Evolutionary conservation across 2,888 invertebrate species (phyloP), one percentile per base, ranked within the genome.

Genomic region (Entomobrya proxima): DNA sequence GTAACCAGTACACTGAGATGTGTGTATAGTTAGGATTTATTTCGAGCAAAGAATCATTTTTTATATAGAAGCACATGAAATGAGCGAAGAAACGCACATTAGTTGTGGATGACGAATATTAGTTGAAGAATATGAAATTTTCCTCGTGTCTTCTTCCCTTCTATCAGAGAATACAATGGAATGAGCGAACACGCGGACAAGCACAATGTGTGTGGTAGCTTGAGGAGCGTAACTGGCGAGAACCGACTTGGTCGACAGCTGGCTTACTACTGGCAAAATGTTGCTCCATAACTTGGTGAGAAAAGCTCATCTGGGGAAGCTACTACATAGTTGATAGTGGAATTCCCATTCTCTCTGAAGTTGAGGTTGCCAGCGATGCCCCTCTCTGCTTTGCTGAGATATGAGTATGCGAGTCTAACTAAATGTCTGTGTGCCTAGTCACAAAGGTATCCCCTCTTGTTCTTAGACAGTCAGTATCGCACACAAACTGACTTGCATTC

Each of bases 251-350:
- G 85, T 35, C 85, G 85, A 79, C 85, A 79, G 85, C 78, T 79
- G 74, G 79, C 61, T 85, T 85, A 85, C 85, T 85, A 85, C 85
- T 85, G 79, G 75, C 79, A 74, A 72, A 85, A 79, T 58, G 78
- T 79, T 74, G 79, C 79, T 72, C 21, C 11, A 24, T 37, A 37
- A 78, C 79, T 79, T 77, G 79, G 78, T 85, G 85, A 79, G 85
- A 85, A 85, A 85, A 85, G 79, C 85, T 85, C 79, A 85, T 85
- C 85, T 85, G 72, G 55, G 37, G 52, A 76, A 50, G 82, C 75
- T 50, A 24, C 27, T 37, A 44, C 27, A n/a, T 58, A 77, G 44
- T 32, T 11, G n/a, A 44, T 76, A 52, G 61, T 21, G 18, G 55
- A 50, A 58, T 77, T 52, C 74, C 64, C 52, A 32, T 52, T 67